Evolutionary conservation across 2,797 vertebrate genomes (phyloP).

Genomic region (Gorsachius magnificus): DNA sequence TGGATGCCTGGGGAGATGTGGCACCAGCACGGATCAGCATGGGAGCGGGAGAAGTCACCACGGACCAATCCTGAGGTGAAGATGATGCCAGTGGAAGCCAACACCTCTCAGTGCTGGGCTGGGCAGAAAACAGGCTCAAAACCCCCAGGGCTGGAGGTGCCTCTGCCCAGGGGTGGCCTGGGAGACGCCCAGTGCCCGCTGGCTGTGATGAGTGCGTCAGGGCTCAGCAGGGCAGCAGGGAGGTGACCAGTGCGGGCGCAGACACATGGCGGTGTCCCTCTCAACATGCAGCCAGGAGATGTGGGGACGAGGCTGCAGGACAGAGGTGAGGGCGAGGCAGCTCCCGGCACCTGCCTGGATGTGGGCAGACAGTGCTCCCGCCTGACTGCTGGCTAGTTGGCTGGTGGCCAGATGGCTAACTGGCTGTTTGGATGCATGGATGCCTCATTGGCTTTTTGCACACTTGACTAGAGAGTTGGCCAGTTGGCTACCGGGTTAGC

Average conservation of each 20-base stretch:
- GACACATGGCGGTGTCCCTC: background rate
- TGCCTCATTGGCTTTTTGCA: background rate
- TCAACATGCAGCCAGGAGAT: background rate
- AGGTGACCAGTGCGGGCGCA: background rate
- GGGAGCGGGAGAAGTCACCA: no score
- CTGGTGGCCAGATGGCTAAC: background rate
- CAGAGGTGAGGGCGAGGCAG: background rate
- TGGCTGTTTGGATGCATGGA: background rate
- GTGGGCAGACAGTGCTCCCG: background rate
- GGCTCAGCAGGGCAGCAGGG: background rate
- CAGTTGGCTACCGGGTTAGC: background rate
- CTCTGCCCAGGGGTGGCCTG: background rate
- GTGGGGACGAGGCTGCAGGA: background rate
- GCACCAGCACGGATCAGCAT: background rate
- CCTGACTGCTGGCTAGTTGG: background rate
- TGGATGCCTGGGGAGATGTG: background rate
- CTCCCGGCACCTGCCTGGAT: background rate
- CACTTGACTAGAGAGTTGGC: background rate
- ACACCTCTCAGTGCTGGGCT: background rate
- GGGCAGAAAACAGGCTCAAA: background rate
- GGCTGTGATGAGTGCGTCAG: background rate
- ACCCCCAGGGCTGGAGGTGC: background rate
- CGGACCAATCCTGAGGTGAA: accelerated
- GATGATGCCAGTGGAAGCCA: background rate
- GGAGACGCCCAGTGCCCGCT: background rate